Evolutionary conservation across 2,797 vertebrate species (phyloP), one percentile per base, ranked within the genome.

Genomic region (Meriones psammophilus): DNA sequence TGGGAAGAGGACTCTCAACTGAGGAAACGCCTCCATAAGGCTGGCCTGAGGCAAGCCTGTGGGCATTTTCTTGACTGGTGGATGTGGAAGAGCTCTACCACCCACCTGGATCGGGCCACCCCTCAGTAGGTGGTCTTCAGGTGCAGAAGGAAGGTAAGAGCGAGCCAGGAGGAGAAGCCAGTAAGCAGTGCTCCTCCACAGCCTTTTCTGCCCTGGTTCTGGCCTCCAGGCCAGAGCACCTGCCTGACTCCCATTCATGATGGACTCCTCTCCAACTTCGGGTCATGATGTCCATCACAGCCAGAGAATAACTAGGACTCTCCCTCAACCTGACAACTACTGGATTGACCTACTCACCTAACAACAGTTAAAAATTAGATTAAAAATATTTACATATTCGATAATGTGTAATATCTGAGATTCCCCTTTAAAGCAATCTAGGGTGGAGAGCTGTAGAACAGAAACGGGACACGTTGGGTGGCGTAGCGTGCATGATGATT

Each of bases 301-400:
- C 39, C 50, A n/a, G 8, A n/a, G 64, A 68, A 50, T n/a, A 68
- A 85, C 42, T 24, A n/a, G 83, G 10, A 46, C 62, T 68, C 42
- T 50, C 62, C 42, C 64, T 50, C 83, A 50, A 22, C 42, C 60
- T 20, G 62, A 66, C 30, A 68, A 68, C 56, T 50, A 88, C 8
- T 24, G 17, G 36, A 87, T 5, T 2, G 66, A 26, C n/a, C 33
- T 22, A 56, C 12, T 73, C 71, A 71, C 54, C 66, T 56, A 54
- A 86, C 84, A 68, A 85, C 14, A 17, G 3, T 77, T 24, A 68
- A 28, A 81, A 79, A 60, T 30, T 89, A 71, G 71, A 71, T 28
- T 90, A 13, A 94, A 88, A 93, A 91, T 86, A n/a, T 64, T 88
- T 88, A 88, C 42, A 62, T 73, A 79, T 50, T 50, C 8, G 9